Base-by-base conservation (phyloP, 2,113 vertebrate genomes). In the Dipodomys stephensi region DNA sequence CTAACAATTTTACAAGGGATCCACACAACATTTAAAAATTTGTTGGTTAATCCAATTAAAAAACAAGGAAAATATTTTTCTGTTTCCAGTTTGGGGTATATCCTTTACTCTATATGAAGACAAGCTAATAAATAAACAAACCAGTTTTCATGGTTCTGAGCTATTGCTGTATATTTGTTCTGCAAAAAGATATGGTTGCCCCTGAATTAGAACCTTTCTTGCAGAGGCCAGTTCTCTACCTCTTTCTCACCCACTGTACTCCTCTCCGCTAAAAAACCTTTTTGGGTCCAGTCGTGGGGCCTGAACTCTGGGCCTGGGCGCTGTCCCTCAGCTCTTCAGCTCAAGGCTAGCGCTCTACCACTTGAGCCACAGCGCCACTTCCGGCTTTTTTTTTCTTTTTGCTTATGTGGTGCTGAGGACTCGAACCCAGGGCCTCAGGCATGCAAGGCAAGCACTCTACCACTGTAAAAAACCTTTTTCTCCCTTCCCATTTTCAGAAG, bases 41-140 rank as follows among this genome's bases (percentile, higher is more conserved):
- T 16, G 46, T 32, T 44, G 62, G 92, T 94, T 87, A 94, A 84
- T 93, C 5, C 39, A 81, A 71, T 88, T 88, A 69, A 67, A 79
- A 94, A 95, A 93, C 0, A 1, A 93, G 30, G 5, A 87, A 85
- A 88, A 72, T 49, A 57, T 12, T 88, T 91, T 57, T 44, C 67
- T 72, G 8, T 87, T 95, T 88, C 82, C 9, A 60, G 18, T 88
- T 93, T 32, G 72, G 19, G 53, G 53, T n/a, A 12, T 6, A 77
- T 57, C 27, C 65, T 92, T 90, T 39, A 89, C 32, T 88, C 72
- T 27, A 86, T 30, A 39, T 22, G 60, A 76, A n/a, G 80, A 81
- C 49, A 64, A 72, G 83, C 57, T 53, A 46, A 22, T 35, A 57
- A 78, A 62, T 10, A 65, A 83, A 72, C 4, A 10, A 10, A 19